phyloP scores from a whole-genome alignment of 2,797 vertebrate genomes.

The Cuculus canorus region DNA sequence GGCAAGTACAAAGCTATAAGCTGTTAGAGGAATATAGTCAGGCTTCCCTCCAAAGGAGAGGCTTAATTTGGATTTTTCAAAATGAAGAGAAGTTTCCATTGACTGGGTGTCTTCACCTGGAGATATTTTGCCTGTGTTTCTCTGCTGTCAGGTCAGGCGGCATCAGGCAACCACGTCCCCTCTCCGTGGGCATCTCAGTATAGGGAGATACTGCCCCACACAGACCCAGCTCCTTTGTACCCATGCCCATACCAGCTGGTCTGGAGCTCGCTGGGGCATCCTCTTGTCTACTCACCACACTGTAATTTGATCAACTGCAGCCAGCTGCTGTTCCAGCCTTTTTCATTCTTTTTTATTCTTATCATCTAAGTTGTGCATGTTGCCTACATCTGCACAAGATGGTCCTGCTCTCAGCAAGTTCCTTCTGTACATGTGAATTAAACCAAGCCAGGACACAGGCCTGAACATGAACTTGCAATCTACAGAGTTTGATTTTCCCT shows the following conservation, averaged over 20 bases:
- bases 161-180: background rate
- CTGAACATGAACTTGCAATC: background rate
- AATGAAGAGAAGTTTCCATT: background rate
- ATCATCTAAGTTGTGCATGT: background rate
- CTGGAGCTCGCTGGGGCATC: background rate
- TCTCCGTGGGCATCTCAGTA: accelerated
- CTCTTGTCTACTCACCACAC: background rate
- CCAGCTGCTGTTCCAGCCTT: background rate
- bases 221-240: background rate
- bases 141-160: background rate
- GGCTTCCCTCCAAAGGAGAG: background rate
- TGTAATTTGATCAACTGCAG: background rate
- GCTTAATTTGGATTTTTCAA: background rate
- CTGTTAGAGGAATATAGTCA: background rate
- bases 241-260: background rate
- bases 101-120: background rate
- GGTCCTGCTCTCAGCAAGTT: background rate
- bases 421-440: background rate
- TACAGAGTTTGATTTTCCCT: background rate
- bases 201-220: background rate
- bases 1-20: background rate
- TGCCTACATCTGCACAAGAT: background rate
- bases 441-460: background rate
- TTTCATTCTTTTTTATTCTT: background rate
- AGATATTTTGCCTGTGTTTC: background rate